These are phyloP conservation scores for Sphaerodactylus townsendi DNA, from an alignment of 2,113 vertebrate species.

Conservation along the genomic window DNA sequence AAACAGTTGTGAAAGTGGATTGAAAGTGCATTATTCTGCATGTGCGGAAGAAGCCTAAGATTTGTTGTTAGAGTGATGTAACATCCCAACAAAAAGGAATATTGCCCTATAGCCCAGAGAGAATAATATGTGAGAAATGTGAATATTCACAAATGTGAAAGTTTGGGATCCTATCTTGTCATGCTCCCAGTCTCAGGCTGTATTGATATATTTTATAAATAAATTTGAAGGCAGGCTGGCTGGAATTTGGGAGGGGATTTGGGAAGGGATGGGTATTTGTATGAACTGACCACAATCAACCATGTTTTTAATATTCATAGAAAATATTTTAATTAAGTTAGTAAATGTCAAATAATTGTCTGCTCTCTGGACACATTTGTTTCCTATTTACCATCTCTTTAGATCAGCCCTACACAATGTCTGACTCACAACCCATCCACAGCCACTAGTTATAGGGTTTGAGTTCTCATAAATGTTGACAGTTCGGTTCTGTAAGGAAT, in stretches of 20 bases:
- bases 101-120: neutral
- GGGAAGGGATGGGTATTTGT: neutral
- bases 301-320: neutral
- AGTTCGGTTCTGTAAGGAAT: no score
- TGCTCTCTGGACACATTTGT: neutral
- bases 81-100: neutral
- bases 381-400: neutral
- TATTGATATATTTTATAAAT: no score
- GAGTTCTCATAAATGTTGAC: neutral
- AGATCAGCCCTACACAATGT: neutral
- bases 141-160: neutral
- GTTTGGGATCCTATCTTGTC: no score
- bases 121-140: neutral
- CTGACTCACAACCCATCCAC: neutral
- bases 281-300: neutral
- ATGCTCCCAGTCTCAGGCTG: no score
- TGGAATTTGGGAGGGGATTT: no score
- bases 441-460: neutral
- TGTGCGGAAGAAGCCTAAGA: no score
- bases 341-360: neutral
- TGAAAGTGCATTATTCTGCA: no score
- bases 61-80: neutral
- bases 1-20: no score
- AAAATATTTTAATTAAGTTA: neutral
- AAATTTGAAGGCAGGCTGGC: no score